Evolutionary conservation across 1,140 invertebrate species (phyloP), one percentile per base, ranked within the genome.

Genomic region (Drosophila quadrilineata): DNA sequence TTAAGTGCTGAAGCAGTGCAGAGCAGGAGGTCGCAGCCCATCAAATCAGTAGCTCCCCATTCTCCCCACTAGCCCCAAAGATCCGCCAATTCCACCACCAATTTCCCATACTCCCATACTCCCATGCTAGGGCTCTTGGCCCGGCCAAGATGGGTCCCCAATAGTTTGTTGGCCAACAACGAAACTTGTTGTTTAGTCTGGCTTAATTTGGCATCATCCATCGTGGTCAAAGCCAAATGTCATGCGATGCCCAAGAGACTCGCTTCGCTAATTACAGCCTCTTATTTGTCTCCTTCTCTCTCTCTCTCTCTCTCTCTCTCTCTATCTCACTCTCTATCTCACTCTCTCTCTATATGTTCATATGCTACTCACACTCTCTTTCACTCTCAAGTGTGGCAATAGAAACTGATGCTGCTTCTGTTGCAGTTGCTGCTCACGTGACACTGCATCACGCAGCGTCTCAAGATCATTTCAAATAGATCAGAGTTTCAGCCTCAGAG

Each of bases 241-340:
- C 76, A 82, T 82, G 76, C 76, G 28, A 75, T 80, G 68, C 63
- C 41, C 35, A 40, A 69, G n/a, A n/a, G 50, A 53, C 31, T 57
- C 22, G 54, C 59, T 65, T 57, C 76, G 76, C 76, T 82, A 82
- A 82, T 82, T 82, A 80, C 76, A 71, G 63, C 71, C 66, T 64
- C 75, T 71, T 67, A 54, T 71, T 52, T 67, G 14, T 62, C 41
- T 26, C 40, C 6, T 22, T 43, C 22, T 26, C 24, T 41, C 40
- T 24, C 38, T 12, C 38, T 41, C 38, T 41, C n/a, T 41, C 41
- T 4, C 41, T 10, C 3, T 17, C 41, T 45, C 10, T 9, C 24
- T 3, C 12, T 28, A n/a, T 29, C 43, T 16, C 3, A 16, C 9
- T 29, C 3, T 28, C n/a, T 6, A 4, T 43, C 4, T 6, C 22